Percentiles rank a stretch among this genome's conserved stretches.
phyloP scores from a whole-genome alignment of 2,888 invertebrate genomes.

The Melanchra persicariae region DNA sequence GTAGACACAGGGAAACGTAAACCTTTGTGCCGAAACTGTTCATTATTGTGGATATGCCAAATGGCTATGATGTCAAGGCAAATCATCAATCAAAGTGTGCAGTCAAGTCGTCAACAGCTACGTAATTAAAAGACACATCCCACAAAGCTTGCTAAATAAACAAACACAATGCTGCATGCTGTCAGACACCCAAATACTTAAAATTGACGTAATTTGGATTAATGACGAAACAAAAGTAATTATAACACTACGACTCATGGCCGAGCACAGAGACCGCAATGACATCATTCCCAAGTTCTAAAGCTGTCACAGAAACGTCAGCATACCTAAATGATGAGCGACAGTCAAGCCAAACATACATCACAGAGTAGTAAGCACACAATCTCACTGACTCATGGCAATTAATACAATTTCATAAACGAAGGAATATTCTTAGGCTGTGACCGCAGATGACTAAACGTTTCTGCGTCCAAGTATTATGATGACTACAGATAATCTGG shows the following conservation, averaged over 20 bases:
- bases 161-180: constrained; percentile 44
- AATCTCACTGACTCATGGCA: constrained; percentile 66
- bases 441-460: constrained; percentile 60
- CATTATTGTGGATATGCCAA: constrained; percentile 59
- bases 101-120: constrained; percentile 37
- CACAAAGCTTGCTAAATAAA: constrained; percentile 50
- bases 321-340: constrained; percentile 79
- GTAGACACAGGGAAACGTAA: constrained; percentile 76
- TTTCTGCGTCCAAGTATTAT: constrained; percentile 36
- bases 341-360: constrained; percentile 68
- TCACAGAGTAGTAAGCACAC: constrained; percentile 55
- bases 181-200: constrained; percentile 47
- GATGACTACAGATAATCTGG: constrained; percentile 45
- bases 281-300: constrained; percentile 78
- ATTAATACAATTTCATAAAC: constrained; percentile 45
- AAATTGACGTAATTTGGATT: constrained; percentile 51
- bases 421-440: constrained; percentile 48
- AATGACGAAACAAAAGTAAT: constrained; percentile 63
- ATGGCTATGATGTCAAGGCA: constrained; percentile 59
- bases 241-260: constrained; percentile 53
- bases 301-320: constrained; percentile 76
- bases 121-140: constrained; percentile 44
- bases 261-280: constrained; percentile 73
- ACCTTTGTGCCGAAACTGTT: constrained; percentile 73
- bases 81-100: constrained; percentile 52